Base-by-base conservation (phyloP, 37 sponge, comb jelly and placozoan genomes). In the Cliona cf. orientalis region DNA sequence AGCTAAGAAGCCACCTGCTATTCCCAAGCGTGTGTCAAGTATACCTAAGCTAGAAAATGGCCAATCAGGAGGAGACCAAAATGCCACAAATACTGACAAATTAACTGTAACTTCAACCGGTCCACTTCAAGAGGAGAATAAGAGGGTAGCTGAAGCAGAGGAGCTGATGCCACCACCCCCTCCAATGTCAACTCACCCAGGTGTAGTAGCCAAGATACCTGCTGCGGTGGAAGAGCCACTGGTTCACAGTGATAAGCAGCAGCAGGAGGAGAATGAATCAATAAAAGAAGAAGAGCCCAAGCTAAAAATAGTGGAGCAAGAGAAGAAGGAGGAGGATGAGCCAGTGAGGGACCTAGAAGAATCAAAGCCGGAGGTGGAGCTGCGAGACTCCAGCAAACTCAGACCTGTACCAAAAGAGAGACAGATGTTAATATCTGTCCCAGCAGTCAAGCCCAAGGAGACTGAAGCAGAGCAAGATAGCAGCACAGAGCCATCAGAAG, bases 141-240 rank as follows among this genome's bases (percentile, higher is more conserved):
- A n/a, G n/a, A n/a, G n/a, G n/a, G n/a, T n/a, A n/a, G n/a, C n/a
- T n/a, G n/a, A n/a, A n/a, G n/a, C n/a, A n/a, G n/a, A n/a, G n/a
- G n/a, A n/a, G n/a, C n/a, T n/a, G n/a, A 67, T 45, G 68, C 79
- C 66, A 0, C 79, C 67, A 49, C 79, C 79, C 34, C 79, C 79
- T 35, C 79, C 79, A 53, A 26, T 79, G 66, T 45, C 67, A 17
- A 79, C 79, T 22, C 79, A 79, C 33, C 79, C 79, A 33, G 79
- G 66, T 22, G 37, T 74, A 43, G 12, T 79, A 29, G 74, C 74
- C 22, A 58, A 58, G 44, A 77, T 43, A 36, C 35, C 32, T 4
- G 66, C 28, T 21, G 66, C 28, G 3, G 6, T 21, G 36, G 35
- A 66, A 36, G 14, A 49, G 55, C 55, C 11, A 49, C 55, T 49